Percentiles rank a stretch among this genome's conserved stretches.
These are phyloP conservation scores for Diaprepes abbreviatus DNA, from an alignment of 2,888 invertebrate species.

Conservation along the genomic window DNA sequence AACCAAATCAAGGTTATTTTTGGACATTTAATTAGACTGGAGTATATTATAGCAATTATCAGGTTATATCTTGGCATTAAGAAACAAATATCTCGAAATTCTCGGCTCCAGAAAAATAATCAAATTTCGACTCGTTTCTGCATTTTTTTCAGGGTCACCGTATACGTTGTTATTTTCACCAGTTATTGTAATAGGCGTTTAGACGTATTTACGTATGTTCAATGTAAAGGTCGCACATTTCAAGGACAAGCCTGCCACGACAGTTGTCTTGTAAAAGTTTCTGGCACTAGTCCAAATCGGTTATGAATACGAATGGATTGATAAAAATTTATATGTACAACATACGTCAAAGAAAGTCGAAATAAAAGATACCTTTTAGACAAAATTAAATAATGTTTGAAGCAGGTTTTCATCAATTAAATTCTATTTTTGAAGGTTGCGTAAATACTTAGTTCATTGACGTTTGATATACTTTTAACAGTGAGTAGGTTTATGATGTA, in stretches of 20 bases:
- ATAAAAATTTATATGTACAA: background rate
- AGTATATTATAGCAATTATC: no score
- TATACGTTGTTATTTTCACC: background rate
- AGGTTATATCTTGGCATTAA: no score
- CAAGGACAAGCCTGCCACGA: conserved; percentile 40
- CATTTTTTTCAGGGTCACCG: background rate
- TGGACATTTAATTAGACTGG: no score
- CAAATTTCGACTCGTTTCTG: no score
- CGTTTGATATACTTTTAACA: no score
- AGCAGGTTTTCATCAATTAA: conserved; percentile 2
- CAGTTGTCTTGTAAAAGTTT: conserved; percentile 31
- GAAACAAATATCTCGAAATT: no score
- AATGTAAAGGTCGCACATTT: conserved; percentile 45
- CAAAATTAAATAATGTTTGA: background rate
- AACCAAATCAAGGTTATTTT: no score
- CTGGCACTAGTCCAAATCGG: conserved; percentile 44
- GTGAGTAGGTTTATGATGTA: no score
- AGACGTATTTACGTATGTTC: conserved; percentile 34
- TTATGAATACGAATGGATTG: conserved; percentile 45
- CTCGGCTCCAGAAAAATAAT: no score
- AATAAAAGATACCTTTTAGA: background rate
- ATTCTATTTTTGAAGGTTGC: background rate
- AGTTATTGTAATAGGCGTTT: background rate
- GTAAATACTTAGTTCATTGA: background rate
- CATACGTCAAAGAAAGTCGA: background rate